phyloP scores from a whole-genome alignment of 2,113 vertebrate genomes.

The Oxyruncus cristatus region DNA sequence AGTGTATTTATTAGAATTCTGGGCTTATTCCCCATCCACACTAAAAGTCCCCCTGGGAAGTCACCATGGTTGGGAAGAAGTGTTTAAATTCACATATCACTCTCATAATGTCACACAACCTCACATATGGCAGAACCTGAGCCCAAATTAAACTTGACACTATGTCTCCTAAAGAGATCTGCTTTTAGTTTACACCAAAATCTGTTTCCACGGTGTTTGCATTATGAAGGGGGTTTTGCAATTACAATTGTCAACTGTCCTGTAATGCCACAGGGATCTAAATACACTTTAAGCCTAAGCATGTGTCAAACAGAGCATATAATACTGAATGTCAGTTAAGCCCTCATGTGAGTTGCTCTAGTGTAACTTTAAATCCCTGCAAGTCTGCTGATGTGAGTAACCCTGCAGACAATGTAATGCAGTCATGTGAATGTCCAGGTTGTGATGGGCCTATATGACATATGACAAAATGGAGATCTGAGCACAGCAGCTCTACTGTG shows the following conservation, averaged over 20 bases:
- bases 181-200: neutral
- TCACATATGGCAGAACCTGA: neutral
- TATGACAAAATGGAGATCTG: neutral
- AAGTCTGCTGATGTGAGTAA: neutral
- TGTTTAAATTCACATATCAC: neutral
- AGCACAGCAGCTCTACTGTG: neutral
- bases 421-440: neutral
- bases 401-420: neutral
- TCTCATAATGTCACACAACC: neutral
- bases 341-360: neutral
- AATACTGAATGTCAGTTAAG: neutral
- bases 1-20: neutral
- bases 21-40: neutral
- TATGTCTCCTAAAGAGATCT: neutral
- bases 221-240: neutral
- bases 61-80: neutral
- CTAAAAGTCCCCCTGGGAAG: neutral
- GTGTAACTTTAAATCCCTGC: neutral
- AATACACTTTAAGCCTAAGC: neutral
- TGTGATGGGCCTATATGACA: neutral
- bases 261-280: neutral
- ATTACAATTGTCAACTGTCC: neutral
- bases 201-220: neutral
- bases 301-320: conserved; percentile 10
- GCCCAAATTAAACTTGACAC: neutral